Conservation (phyloP, 1,140 invertebrate genomes). For the Drosophila saltans region DNA sequence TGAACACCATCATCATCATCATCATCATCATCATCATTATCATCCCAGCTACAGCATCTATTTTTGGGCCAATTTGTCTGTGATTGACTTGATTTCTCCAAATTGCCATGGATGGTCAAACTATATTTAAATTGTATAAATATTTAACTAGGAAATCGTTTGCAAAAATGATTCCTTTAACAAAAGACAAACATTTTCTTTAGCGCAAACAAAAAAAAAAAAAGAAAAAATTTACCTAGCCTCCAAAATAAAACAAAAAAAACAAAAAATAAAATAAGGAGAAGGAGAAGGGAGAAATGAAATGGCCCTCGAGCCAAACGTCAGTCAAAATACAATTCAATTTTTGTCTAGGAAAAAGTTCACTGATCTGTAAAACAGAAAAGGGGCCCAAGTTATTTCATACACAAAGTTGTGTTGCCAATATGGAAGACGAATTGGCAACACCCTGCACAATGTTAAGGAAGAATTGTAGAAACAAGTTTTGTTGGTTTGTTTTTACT, state of each 20-base stretch:
- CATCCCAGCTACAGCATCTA: conserved; percentile 5
- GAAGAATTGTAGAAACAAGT: no score
- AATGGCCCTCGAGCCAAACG: conserved; percentile 41
- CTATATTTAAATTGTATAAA: conserved; percentile 12
- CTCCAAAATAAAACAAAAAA: neutral
- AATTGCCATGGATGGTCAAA: neutral
- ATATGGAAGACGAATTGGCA: neutral
- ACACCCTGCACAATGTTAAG: neutral
- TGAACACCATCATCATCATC: neutral
- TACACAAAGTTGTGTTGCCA: conserved; percentile 32
- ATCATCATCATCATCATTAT: neutral
- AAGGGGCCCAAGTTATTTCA: conserved; percentile 79
- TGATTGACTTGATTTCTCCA: neutral
- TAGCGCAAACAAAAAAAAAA: conserved; percentile 21
- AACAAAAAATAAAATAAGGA: neutral
- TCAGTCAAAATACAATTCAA: conserved; percentile 76
- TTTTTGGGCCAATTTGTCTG: conserved; percentile 4
- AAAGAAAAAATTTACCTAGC: conserved; percentile 47
- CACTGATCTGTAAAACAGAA: conserved; percentile 68
- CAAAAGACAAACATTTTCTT: conserved; percentile 27
- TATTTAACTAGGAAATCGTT: conserved; percentile 3
- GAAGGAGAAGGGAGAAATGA: conserved; percentile 37
- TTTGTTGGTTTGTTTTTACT: no score
- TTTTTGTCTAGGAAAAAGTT: conserved; percentile 69
- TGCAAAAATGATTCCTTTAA: conserved; percentile 26